Conservation (phyloP, 2,888 invertebrate species). For the Hymenopus coronatus region DNA sequence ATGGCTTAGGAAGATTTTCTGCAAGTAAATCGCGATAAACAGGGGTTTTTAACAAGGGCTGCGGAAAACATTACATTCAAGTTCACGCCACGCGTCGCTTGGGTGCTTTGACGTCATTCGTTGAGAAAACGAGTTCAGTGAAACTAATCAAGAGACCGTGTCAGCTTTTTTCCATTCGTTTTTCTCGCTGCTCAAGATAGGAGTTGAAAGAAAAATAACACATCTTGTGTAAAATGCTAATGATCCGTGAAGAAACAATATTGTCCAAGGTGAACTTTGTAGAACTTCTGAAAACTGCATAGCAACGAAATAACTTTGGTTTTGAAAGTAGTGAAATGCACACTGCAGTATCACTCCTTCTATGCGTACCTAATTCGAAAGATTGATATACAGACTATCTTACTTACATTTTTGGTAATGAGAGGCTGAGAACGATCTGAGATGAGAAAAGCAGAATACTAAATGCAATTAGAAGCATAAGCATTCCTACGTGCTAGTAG, state of each 20-base stretch:
- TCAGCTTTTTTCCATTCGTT: background rate
- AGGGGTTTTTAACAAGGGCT: background rate
- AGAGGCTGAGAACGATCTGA: too few species aligned
- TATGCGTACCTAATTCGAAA: too few species aligned
- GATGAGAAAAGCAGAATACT: too few species aligned
- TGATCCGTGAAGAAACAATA: background rate
- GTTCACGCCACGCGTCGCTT: background rate
- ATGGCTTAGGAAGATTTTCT: background rate
- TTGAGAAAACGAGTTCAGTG: background rate
- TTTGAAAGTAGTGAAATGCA: too few species aligned
- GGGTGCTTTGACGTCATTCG: background rate
- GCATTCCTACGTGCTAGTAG: too few species aligned
- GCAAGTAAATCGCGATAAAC: background rate
- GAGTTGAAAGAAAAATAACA: background rate
- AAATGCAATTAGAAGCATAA: too few species aligned
- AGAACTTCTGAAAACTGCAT: background rate
- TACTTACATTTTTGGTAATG: too few species aligned
- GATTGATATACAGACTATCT: too few species aligned
- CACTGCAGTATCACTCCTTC: too few species aligned
- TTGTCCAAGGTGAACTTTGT: background rate
- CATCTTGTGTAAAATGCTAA: background rate
- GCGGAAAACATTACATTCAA: background rate
- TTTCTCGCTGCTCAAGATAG: background rate
- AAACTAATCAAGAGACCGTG: background rate
- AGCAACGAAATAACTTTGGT: background rate